phyloP scores from a whole-genome alignment of 1,140 invertebrate species.

The Drosophila dunni region DNA sequence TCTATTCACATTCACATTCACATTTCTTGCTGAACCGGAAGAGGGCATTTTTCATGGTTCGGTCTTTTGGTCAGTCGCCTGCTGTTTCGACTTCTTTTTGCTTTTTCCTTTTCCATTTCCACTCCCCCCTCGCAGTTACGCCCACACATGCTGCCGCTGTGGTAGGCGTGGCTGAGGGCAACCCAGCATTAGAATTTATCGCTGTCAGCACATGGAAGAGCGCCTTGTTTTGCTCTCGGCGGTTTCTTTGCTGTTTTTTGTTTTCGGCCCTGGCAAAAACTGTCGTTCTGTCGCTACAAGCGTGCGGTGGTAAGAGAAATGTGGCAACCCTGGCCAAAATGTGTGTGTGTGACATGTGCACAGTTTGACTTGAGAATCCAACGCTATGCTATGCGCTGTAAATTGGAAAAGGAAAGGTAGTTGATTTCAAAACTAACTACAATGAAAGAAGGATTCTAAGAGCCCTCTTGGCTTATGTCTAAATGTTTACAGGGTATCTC shows the following conservation, averaged over 20 bases:
- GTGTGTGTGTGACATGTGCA: constrained; percentile 46
- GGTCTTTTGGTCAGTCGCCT: constrained; percentile 49
- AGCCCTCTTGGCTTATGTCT: background rate
- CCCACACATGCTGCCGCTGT: constrained; percentile 14
- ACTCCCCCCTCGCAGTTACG: background rate
- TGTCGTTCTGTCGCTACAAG: constrained; percentile 48
- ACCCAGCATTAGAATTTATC: constrained; percentile 80
- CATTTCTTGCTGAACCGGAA: constrained; percentile 43
- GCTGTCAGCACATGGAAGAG: constrained; percentile 71
- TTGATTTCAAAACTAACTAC: too few relatives aligned
- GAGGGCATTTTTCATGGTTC: constrained; percentile 75
- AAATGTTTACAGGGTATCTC: constrained; percentile 1
- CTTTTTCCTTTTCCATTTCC: too few relatives aligned
- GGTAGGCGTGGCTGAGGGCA: constrained; percentile 56
- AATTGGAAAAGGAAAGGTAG: background rate
- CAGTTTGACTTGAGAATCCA: constrained; percentile 51
- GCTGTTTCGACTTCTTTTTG: background rate
- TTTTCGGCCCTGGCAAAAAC: constrained; percentile 48
- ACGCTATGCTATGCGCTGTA: constrained; percentile 5
- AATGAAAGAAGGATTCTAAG: background rate
- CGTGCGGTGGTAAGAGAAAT: constrained; percentile 4
- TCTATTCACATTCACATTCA: constrained; percentile 5
- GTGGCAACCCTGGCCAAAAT: background rate
- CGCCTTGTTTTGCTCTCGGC: constrained; percentile 28
- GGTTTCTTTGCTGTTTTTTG: constrained; percentile 21